Evolutionary conservation across 2,113 vertebrate genomes (phyloP).

Genomic region (Butorides virescens): DNA sequence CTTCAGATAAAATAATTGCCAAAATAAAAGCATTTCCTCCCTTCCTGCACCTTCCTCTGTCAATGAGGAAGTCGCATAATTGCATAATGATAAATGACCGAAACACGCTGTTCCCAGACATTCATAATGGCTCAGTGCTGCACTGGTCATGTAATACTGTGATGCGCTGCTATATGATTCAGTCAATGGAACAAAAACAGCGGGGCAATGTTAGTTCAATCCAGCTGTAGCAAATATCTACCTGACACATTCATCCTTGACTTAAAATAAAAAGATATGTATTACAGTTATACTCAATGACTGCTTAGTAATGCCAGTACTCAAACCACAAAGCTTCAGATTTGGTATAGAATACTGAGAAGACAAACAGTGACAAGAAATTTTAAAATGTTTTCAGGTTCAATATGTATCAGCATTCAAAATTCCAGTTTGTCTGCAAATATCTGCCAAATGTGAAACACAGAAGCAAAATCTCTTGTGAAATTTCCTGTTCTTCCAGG

Average conservation of each 20-base stretch:
- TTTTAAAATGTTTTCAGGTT: background rate
- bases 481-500: background rate
- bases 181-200: background rate
- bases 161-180: background rate
- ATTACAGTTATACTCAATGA: background rate
- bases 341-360: background rate
- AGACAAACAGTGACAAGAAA: background rate
- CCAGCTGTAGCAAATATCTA: background rate
- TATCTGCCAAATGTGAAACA: background rate
- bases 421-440: background rate
- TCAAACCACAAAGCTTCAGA: background rate
- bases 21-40: slow-evolving; percentile 3
- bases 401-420: background rate
- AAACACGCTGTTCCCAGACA: background rate
- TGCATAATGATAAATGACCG: slow-evolving; percentile 11
- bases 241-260: background rate
- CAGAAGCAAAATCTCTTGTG: background rate
- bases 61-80: slow-evolving; percentile 1
- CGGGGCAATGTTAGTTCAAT: background rate
- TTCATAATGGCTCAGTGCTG: background rate
- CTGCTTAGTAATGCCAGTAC: background rate
- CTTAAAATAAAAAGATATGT: background rate
- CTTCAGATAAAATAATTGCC: background rate
- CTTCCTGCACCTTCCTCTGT: background rate
- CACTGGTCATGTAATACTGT: background rate